Percentiles rank a stretch among this genome's conserved stretches.
Conservation (phyloP, 2,113 vertebrate species). For the Paramisgurnus dabryanus region DNA sequence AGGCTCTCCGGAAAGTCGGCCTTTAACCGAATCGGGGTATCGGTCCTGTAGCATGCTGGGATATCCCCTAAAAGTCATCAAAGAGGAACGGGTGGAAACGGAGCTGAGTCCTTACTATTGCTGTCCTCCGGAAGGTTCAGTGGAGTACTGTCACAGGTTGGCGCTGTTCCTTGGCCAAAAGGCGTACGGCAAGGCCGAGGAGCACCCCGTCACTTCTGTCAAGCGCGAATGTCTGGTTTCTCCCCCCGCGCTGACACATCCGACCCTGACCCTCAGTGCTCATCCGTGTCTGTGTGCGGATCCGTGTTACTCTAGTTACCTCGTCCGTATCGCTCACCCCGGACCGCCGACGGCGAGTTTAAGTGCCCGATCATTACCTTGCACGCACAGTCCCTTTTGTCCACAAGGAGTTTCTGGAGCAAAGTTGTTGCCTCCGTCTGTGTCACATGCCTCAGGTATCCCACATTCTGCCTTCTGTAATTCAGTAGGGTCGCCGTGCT, state of each 20-base stretch:
- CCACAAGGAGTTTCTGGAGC: constrained; percentile 68
- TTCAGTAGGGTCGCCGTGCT: constrained; percentile 79
- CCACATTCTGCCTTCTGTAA: constrained; percentile 85
- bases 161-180: constrained; percentile 86
- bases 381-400: constrained; percentile 72
- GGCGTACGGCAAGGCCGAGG: constrained; percentile 64
- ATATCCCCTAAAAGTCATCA: constrained; percentile 73
- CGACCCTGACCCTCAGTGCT: constrained; percentile 71
- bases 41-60: constrained; percentile 70
- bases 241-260: constrained; percentile 66
- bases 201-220: constrained; percentile 73
- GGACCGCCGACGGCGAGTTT: constrained; percentile 61
- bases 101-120: constrained; percentile 77
- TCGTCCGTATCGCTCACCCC: constrained; percentile 74
- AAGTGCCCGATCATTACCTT: constrained; percentile 65
- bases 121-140: constrained; percentile 75
- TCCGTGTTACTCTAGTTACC: constrained; percentile 79
- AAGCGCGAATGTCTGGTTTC: constrained; percentile 88
- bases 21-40: constrained; percentile 70
- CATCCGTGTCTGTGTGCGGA: constrained; percentile 78
- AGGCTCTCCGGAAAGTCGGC: constrained; percentile 57
- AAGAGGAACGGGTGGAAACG: constrained; percentile 74
- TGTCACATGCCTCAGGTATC: constrained; percentile 75
- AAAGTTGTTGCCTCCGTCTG: constrained; percentile 79
- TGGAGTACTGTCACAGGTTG: constrained; percentile 85